Base-by-base conservation (phyloP, 2,888 invertebrate species). In the Cephonodes hylas region DNA sequence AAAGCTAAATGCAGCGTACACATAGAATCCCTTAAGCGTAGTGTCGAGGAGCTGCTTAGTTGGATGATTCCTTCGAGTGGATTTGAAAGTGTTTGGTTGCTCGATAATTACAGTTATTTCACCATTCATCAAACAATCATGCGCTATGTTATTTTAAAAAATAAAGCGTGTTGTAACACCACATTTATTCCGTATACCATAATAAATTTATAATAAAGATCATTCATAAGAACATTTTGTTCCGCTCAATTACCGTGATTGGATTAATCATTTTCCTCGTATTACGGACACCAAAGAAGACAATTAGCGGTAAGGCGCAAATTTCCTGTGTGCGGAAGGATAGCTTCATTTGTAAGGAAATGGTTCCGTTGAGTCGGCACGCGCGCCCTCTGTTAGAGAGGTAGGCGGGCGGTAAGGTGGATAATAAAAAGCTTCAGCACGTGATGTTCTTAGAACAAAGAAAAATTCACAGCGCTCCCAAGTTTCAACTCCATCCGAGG, bases 381-480 rank as follows among this genome's bases (percentile, higher is more conserved):
- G 73, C 62, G 57, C 66, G 69, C 69, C 65, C 67, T 72, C 69
- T 67, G 70, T 66, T 67, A 71, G 62, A 62, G 46, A 53, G 64
- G 61, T 62, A 58, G 62, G 63, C 65, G 61, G 70, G 18, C 15
- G 67, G 72, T 68, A 72, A 76, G 70, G 69, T 65, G 77, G 77
- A 82, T 87, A 86, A 88, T 88, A 89, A 88, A 89, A 87, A 77
- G 83, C 84, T 85, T 80, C 76, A 76, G 84, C 79, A 88, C 88
- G 91, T 89, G 91, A 85, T 84, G 79, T 70, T 75, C 68, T 84
- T 77, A 77, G 76, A 80, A 84, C 82, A 84, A 86, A 83, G 82
- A 82, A 85, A 77, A 84, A 81, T 80, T 80, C 77, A 71, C 76
- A 53, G 66, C 75, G 76, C 76, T 80, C 81, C 76, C 67, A 67